Base-by-base conservation (phyloP, 2,113 vertebrate species). In the Prolemur simus region DNA sequence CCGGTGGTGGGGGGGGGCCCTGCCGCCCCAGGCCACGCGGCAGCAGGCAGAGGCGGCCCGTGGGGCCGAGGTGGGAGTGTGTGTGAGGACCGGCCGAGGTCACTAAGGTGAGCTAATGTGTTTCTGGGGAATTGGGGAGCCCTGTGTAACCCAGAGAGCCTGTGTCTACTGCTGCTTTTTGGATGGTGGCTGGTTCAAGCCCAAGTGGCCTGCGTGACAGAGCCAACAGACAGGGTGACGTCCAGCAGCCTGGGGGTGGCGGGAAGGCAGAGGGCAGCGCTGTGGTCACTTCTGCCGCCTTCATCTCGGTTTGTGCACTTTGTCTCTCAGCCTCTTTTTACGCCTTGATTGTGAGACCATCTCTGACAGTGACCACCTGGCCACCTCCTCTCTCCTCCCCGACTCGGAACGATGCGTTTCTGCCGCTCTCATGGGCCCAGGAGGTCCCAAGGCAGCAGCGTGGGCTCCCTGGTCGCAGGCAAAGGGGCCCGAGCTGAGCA, bases 401-500 rank as follows among this genome's bases (percentile, higher is more conserved):
- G 25, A 5, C 12, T 14, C 23, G 18, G 17, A 69, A n/a, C 1
- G 7, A 32, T 8, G 27, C 15, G 0, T 32, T 23, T 54, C 2
- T 0, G 34, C 2, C 1, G 37, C 69, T 18, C 45, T 11, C 2
- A 7, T 3, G 8, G 87, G 42, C 17, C 32, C 18, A 1, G 0
- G 12, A 39, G 34, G 42, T 18, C n/a, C 74, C 4, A 3, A 37
- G 25, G 32, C 0, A 0, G 39, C 32, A 1, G 2, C 1, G 0
- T 5, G 11, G 10, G 54, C 11, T 34, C 47, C 71, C 47, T 39
- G 11, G 27, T 39, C 0, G 23, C 18, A 9, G 68, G 39, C 34
- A 29, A 0, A 56, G 71, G 39, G 34, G 18, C 27, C 7, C 1
- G 37, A 56, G 42, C 47, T 0, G 5, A 2, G 52, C 23, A 0